phyloP scores from a whole-genome alignment of 2,888 invertebrate genomes.

The Dione juno region DNA sequence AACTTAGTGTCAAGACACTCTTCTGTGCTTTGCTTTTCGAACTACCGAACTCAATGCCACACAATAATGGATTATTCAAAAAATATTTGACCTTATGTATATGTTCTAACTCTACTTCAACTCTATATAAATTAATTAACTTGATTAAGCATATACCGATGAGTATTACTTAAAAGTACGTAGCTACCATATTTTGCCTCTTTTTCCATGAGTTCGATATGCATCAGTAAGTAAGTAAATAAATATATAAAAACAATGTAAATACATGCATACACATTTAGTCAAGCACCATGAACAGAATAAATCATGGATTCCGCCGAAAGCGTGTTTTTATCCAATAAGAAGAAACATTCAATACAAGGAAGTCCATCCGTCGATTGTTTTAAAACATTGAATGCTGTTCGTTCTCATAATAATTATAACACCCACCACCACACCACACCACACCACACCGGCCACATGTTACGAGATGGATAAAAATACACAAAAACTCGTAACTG shows the following conservation, averaged over 20 bases:
- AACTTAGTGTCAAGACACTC: no score
- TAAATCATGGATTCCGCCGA: slow-evolving; percentile 25
- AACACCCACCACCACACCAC: no score
- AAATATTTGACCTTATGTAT: no score
- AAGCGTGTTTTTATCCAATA: slow-evolving; percentile 26
- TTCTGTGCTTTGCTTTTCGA: no score
- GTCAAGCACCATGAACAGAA: not conserved
- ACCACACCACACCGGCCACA: no score
- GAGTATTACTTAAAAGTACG: not conserved
- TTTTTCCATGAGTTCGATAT: not conserved
- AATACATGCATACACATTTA: not conserved
- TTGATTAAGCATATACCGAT: no score
- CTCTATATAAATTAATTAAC: no score
- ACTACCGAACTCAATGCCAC: no score
- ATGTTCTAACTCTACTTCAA: no score
- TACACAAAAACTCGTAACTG: slow-evolving; percentile 44
- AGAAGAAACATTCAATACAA: slow-evolving; percentile 35
- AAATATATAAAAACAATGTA: not conserved
- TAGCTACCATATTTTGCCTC: not conserved
- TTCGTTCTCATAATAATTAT: slow-evolving; percentile 37
- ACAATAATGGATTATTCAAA: no score
- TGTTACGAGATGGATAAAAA: slow-evolving; percentile 46
- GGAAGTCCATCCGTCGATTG: slow-evolving; percentile 43
- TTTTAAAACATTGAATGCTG: slow-evolving; percentile 26
- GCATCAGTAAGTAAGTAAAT: not conserved